Conservation (phyloP, 2,797 vertebrate species). For the Crenuchus spilurus region DNA sequence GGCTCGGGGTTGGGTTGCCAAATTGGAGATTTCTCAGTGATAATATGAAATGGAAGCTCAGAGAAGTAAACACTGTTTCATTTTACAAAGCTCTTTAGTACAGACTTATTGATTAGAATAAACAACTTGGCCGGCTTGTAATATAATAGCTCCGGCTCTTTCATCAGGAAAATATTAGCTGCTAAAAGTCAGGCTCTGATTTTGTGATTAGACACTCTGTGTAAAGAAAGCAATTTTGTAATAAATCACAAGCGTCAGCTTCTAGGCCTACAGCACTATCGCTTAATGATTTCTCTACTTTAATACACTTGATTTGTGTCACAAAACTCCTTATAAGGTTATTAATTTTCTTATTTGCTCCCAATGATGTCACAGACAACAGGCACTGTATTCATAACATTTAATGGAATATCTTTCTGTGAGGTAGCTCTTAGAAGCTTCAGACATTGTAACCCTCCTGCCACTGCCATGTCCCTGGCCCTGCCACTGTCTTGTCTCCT, state of each 20-base stretch:
- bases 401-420: too few species aligned
- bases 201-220: not conserved
- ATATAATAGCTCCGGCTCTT: not conserved
- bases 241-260: not conserved
- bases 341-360: too few species aligned
- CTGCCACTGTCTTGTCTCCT: too few species aligned
- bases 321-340: not conserved
- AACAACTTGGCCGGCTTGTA: not conserved
- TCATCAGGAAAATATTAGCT: slow-evolving; percentile 5
- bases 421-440: too few species aligned
- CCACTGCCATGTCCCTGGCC: too few species aligned
- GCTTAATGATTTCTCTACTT: not conserved
- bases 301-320: not conserved
- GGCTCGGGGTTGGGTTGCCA: not conserved
- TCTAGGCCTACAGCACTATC: not conserved
- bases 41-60: not conserved
- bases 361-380: too few species aligned
- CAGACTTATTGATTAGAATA: not conserved
- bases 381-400: too few species aligned
- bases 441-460: too few species aligned
- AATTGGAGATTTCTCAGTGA: not conserved
- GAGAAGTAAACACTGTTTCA: not conserved
- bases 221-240: not conserved
- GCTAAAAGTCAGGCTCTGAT: not conserved
- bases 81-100: not conserved